Evolutionary conservation across 2,888 invertebrate species (phyloP), one percentile per base, ranked within the genome.

Genomic region (Macaria notata): DNA sequence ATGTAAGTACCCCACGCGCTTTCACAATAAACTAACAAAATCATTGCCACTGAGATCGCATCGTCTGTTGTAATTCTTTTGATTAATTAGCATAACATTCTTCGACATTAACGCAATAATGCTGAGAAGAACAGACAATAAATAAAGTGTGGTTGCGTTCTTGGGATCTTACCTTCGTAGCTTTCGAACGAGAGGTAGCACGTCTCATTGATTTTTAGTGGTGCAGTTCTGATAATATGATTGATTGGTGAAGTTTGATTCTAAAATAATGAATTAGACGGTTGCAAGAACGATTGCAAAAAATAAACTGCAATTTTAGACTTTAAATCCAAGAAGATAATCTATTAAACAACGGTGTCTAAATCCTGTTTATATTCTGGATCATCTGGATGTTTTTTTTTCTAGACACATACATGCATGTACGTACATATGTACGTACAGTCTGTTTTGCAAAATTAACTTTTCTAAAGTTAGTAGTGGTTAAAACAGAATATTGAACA

Each of bases 71-170:
- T 73, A 76, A 76, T 71, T 65, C 65, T 72, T 76, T 75, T 78
- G 75, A 82, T 82, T 82, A 79, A 83, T 83, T 83, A 81, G 70
- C 75, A 78, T 77, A 76, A 71, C 68, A 70, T 77, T 72, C 70
- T 66, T 68, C 65, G 62, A 68, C 70, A 74, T 72, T 51, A 61
- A 55, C 31, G 58, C 57, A 55, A 51, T 59, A 48, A 49, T 38
- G 61, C 62, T 61, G 54, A 60, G 54, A 56, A 62, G 41, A 41
- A 8, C 31, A 62, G 64, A 69, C 59, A 51, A 63, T 54, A 57
- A 60, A 56, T 63, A 54, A 53, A 65, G 58, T 63, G 38, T 39
- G 47, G 48, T 58, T 44, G 36, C 39, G 42, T 54, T 61, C 56
- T 46, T 61, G 57, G 57, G 59, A 65, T 56, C 56, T 65, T 59